A percentile compares a stretch with the other conserved stretches of the same genome.
phyloP scores from a whole-genome alignment of 1,140 invertebrate species.

The Nasonia longicornis region DNA sequence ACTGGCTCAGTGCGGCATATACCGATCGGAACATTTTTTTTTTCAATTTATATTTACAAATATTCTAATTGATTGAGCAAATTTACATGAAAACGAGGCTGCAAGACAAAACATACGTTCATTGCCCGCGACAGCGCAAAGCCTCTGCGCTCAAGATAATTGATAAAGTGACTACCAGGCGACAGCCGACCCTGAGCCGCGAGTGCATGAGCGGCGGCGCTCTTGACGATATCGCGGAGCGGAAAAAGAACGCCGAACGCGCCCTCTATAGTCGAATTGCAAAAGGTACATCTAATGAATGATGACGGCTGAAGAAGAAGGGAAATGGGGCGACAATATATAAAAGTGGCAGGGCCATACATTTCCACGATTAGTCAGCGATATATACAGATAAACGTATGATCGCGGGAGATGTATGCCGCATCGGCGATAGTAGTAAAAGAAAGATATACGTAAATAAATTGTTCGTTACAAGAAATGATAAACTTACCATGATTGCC shows the following conservation, averaged over 20 bases:
- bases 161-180: background rate
- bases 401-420: background rate
- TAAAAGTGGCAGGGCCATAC: background rate
- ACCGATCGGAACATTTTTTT: too few species aligned
- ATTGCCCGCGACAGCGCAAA: too few species aligned
- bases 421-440: background rate
- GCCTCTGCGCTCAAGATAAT: background rate
- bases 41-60: too few species aligned
- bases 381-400: background rate
- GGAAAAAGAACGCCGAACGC: background rate
- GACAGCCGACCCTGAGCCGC: background rate
- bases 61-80: too few species aligned
- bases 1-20: too few species aligned
- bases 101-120: too few species aligned
- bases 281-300: constrained; percentile 14
- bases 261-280: constrained; percentile 16
- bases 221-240: background rate
- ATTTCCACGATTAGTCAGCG: background rate
- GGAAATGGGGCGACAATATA: background rate
- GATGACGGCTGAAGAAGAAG: constrained; percentile 6
- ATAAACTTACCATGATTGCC: constrained; percentile 45
- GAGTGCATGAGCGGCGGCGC: background rate
- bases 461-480: constrained; percentile 30
- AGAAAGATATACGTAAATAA: constrained; percentile 21
- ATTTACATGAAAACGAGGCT: background rate